These are phyloP conservation scores for Percopsis omiscomaycus DNA, from an alignment of 2,797 vertebrate genomes.

Conservation along the genomic window DNA sequence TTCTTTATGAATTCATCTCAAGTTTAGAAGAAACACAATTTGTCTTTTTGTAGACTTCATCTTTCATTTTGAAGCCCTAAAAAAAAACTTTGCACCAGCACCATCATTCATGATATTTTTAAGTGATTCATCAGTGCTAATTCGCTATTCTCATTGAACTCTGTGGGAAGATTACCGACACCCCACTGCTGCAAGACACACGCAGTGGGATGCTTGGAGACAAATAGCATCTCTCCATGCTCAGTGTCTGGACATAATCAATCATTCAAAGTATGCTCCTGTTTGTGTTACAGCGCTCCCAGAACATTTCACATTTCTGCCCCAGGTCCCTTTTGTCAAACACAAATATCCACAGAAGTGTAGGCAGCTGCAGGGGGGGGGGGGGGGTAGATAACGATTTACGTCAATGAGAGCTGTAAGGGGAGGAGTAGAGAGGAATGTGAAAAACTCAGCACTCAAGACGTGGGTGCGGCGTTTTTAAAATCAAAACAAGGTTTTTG, in stretches of 20 bases:
- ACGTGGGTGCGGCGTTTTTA: background rate
- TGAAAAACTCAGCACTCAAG: too few relatives aligned
- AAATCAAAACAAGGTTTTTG: too few relatives aligned
- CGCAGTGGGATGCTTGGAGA: slow-evolving; percentile 22
- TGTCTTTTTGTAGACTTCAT: background rate
- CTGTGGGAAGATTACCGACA: slow-evolving; percentile 34
- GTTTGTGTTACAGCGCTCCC: too few relatives aligned
- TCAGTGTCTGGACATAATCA: background rate
- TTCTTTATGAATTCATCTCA: background rate
- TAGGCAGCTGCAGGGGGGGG: too few relatives aligned
- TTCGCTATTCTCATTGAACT: slow-evolving; percentile 46
- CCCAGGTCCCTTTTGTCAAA: too few relatives aligned
- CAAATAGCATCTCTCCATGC: slow-evolving; percentile 1
- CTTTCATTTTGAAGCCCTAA: too few relatives aligned
- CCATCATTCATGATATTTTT: slow-evolving; percentile 35
- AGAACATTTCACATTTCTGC: too few relatives aligned
- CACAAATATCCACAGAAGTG: too few relatives aligned
- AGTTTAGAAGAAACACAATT: background rate
- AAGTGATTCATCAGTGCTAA: slow-evolving; percentile 42
- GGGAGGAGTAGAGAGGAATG: too few relatives aligned
- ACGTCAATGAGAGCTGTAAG: too few relatives aligned
- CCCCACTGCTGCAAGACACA: slow-evolving; percentile 22
- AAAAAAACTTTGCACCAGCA: slow-evolving; percentile 8
- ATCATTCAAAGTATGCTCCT: background rate
- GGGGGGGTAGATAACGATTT: too few relatives aligned